Percentiles rank a stretch among this genome's conserved stretches.
Evolutionary conservation across 2,888 invertebrate species (phyloP).

Genomic region (Ormyrus nitidulus): DNA sequence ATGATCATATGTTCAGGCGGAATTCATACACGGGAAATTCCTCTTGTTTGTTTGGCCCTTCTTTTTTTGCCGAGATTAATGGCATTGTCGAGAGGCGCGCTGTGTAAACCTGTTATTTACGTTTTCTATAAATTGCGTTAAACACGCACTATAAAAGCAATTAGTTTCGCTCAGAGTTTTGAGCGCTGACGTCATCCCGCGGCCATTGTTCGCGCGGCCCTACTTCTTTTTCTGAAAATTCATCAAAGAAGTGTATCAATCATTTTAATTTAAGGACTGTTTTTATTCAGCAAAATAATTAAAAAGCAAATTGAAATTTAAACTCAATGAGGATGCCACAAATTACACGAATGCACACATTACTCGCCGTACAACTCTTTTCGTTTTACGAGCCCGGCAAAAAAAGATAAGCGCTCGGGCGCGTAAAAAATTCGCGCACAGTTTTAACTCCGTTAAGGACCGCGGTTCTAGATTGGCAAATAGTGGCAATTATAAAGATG

Average conservation of each 20-base stretch:
- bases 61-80: neutral
- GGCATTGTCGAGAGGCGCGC: conserved; percentile 6
- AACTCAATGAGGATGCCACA: too few species aligned
- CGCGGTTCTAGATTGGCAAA: conserved; percentile 24
- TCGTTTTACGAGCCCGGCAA: too few species aligned
- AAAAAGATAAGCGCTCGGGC: neutral
- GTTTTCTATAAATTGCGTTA: conserved; percentile 13
- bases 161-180: neutral
- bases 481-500: conserved; percentile 28
- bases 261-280: too few species aligned
- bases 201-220: too few species aligned
- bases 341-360: too few species aligned
- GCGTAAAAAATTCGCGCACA: neutral
- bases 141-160: neutral
- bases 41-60: conserved; percentile 19
- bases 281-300: too few species aligned
- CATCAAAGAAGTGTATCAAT: too few species aligned
- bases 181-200: neutral
- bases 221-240: too few species aligned
- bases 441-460: neutral
- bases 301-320: too few species aligned
- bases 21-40: conserved; percentile 30
- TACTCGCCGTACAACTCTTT: too few species aligned
- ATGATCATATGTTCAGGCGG: conserved; percentile 17
- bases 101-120: neutral